Evolutionary conservation across 2,113 vertebrate genomes (phyloP).

Genomic region (Holacanthus passer): DNA sequence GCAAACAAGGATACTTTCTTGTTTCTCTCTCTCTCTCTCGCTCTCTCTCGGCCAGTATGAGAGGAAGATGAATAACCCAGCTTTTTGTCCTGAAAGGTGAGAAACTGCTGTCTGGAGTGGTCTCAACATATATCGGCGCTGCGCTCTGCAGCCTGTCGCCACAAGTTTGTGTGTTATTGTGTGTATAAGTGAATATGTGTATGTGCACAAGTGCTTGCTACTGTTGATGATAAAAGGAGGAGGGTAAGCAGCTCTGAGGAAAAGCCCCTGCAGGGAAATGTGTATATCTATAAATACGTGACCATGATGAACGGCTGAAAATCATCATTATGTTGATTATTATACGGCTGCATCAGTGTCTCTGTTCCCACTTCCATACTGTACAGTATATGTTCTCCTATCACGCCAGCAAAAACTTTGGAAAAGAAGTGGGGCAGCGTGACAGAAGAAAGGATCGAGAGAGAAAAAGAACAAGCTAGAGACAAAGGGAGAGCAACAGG

Average conservation of each 20-base stretch:
- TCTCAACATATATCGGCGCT: slow-evolving; percentile 18
- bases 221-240: background rate
- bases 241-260: background rate
- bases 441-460: slow-evolving; percentile 10
- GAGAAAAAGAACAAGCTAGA: slow-evolving; percentile 3
- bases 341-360: background rate
- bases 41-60: background rate
- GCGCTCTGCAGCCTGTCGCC: slow-evolving; percentile 17
- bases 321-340: background rate
- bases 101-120: slow-evolving; percentile 22
- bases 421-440: background rate
- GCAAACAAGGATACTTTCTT: too few species aligned
- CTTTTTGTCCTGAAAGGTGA: slow-evolving; percentile 15
- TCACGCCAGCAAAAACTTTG: background rate
- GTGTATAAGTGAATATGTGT: background rate
- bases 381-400: background rate
- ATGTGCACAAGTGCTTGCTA: background rate
- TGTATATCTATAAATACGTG: background rate
- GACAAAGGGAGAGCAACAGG: slow-evolving; percentile 27
- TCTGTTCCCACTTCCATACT: background rate
- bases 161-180: slow-evolving; percentile 28
- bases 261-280: background rate
- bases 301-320: background rate
- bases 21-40: background rate
- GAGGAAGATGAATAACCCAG: slow-evolving; percentile 40